Evolutionary conservation across 2,797 vertebrate species (phyloP).

Genomic region (Alca torda): DNA sequence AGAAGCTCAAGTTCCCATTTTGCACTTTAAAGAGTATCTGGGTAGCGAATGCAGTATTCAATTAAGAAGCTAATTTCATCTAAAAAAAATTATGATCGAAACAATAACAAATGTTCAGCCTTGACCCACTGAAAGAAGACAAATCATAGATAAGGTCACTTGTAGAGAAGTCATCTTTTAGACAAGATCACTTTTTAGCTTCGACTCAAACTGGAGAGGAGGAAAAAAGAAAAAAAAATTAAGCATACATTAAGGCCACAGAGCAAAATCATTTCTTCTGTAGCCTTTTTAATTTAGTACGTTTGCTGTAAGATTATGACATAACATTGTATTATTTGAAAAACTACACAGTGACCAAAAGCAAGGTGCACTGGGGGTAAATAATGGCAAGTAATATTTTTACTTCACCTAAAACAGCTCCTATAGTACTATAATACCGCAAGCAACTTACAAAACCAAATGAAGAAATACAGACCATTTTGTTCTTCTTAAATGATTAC

Average conservation of each 20-base stretch:
- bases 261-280: background rate
- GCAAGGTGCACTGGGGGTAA: background rate
- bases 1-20: background rate
- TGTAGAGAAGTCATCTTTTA: background rate
- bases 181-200: background rate
- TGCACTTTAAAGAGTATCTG: background rate
- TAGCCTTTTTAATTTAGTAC: background rate
- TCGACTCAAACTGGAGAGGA: background rate
- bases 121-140: background rate
- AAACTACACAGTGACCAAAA: background rate
- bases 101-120: background rate
- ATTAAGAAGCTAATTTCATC: background rate
- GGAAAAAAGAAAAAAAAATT: background rate
- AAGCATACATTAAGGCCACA: background rate
- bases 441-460: background rate
- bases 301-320: background rate
- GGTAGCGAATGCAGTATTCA: background rate
- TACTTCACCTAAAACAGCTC: background rate
- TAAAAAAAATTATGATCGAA: background rate
- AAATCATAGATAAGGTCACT: background rate
- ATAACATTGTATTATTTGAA: background rate
- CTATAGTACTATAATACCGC: background rate
- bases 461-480: background rate
- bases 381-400: background rate
- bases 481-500: background rate